Evolutionary conservation across 2,888 invertebrate species (phyloP), one percentile per base, ranked within the genome.

Genomic region (Ceramica pisi): DNA sequence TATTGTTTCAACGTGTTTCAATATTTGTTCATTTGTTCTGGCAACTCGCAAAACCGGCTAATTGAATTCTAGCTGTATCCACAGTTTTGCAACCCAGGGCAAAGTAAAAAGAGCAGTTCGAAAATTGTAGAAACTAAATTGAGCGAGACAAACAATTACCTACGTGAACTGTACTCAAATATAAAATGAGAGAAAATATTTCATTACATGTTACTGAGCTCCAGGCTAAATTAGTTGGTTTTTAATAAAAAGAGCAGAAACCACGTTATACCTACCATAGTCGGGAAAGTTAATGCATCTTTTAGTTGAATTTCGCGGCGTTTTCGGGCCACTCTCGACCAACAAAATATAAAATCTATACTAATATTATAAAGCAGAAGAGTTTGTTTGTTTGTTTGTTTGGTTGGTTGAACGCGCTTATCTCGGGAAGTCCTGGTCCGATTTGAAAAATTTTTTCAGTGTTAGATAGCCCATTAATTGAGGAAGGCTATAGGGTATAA

Each of bases 51-150:
- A 61, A 65, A 62, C 60, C 31, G 31, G 7, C 53, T 79, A 79
- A 79, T 79, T 72, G 78, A 81, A 67, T 79, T 81, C 60, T 50
- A 61, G 44, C 55, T 23, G 69, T 59, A 81, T 38, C 48, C 64
- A 61, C 56, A 66, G 53, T 65, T 65, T 69, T 26, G 41, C 12
- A 59, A 62, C 50, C 9, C 19, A 9, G 35, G 12, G n/a, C 26
- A 12, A 56, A 21, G 16, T 59, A 41, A 77, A 61, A 75, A 56
- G n/a, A 21, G 57, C 35, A 9, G 2, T n/a, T 51, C 21, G 21
- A 41, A 60, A 74, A 63, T 56, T 55, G n/a, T 78, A 19, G 31
- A 48, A 57, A 44, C n/a, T 75, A 75, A 80, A 76, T 74, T 71
- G 51, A 53, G 19, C 38, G 21, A 46, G 21, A 50, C 44, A 80